phyloP scores from a whole-genome alignment of 2,797 vertebrate species.

The Enteromius treurensis region DNA sequence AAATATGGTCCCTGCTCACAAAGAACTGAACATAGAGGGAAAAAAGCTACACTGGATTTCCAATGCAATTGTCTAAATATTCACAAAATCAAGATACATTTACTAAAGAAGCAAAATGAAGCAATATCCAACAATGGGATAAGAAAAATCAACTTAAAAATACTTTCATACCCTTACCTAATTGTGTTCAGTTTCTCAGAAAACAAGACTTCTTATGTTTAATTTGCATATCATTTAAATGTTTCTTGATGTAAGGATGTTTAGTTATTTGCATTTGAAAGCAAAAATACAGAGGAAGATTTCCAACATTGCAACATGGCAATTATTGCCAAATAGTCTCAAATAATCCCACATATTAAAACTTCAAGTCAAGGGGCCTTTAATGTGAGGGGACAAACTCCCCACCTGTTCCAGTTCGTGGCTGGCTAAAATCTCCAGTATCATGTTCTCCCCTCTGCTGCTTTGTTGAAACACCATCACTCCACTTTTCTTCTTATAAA shows the following conservation, averaged over 20 bases:
- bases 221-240: background rate
- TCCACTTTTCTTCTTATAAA: constrained; percentile 89
- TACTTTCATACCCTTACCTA: background rate
- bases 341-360: too few species aligned
- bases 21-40: background rate
- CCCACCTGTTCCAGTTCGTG: constrained; percentile 81
- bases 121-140: background rate
- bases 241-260: background rate
- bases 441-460: constrained; percentile 96
- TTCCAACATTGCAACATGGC: too few species aligned
- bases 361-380: background rate
- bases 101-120: too few species aligned
- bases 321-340: too few species aligned
- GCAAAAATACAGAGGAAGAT: background rate
- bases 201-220: background rate
- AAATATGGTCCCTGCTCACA: background rate
- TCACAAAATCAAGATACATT: background rate
- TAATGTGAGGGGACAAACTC: background rate
- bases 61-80: background rate
- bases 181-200: background rate
- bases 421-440: constrained; percentile 83
- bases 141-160: background rate
- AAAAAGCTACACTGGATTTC: background rate
- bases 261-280: background rate
- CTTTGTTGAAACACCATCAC: constrained; percentile 97